Percentiles rank a stretch among this genome's conserved stretches.
phyloP scores from a whole-genome alignment of 1,140 invertebrate species.

The Solenopsis fugax region DNA sequence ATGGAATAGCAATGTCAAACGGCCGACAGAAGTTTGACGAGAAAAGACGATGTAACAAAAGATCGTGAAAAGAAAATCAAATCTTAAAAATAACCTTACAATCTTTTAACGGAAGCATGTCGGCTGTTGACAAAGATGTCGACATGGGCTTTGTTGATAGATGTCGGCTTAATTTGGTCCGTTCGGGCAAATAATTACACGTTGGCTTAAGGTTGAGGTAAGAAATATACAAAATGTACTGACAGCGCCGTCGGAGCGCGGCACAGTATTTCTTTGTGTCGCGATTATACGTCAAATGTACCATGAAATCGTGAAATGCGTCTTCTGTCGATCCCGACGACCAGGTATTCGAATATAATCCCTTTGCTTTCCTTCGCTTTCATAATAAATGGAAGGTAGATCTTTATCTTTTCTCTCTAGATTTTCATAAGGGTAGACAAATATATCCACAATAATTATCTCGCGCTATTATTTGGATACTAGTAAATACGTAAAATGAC shows the following conservation, averaged over 20 bases:
- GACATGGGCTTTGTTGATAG: slow-evolving; percentile 36
- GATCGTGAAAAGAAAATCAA: slow-evolving; percentile 40
- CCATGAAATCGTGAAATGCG: slow-evolving; percentile 79
- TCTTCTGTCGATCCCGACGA: slow-evolving; percentile 75
- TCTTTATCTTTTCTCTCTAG: neutral
- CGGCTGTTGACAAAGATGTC: slow-evolving; percentile 70
- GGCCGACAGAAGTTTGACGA: neutral
- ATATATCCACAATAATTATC: slow-evolving; percentile 23
- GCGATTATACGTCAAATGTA: slow-evolving; percentile 84
- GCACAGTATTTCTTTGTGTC: slow-evolving; percentile 79
- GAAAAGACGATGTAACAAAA: slow-evolving; percentile 10
- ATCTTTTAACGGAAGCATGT: slow-evolving; percentile 51
- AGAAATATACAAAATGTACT: slow-evolving; percentile 74
- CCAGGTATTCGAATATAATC: slow-evolving; percentile 65
- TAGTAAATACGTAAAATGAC: neutral
- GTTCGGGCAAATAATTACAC: slow-evolving; percentile 76
- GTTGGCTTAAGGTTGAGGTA: slow-evolving; percentile 62
- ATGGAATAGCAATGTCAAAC: neutral
- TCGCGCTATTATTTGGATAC: neutral
- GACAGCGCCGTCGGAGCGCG: slow-evolving; percentile 70
- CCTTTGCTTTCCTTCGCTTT: neutral
- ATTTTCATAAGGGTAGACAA: neutral
- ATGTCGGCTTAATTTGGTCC: neutral
- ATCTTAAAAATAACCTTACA: slow-evolving; percentile 72
- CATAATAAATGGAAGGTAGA: neutral